These are phyloP conservation scores for Amblyopsis rosae DNA, from an alignment of 2,113 vertebrate species.

Conservation along the genomic window DNA sequence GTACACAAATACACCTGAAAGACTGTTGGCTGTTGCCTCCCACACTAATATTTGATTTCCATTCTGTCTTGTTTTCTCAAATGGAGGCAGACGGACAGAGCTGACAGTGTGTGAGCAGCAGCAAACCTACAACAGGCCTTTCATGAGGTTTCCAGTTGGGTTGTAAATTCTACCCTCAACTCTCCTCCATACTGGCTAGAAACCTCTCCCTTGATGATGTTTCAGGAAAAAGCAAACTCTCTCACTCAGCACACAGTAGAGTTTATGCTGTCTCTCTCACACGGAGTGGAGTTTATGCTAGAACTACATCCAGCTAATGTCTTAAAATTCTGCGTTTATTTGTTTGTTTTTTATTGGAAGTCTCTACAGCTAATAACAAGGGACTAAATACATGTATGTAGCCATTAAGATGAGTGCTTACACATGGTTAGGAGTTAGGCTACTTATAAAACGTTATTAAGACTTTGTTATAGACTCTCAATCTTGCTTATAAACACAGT, in stretches of 20 bases:
- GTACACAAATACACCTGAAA: slow-evolving; percentile 10
- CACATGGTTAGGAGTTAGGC: too few species aligned
- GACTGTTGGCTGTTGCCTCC: slow-evolving; percentile 32
- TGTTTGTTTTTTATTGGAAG: too few species aligned
- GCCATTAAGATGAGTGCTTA: too few species aligned
- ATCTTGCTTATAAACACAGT: too few species aligned
- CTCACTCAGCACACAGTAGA: not conserved
- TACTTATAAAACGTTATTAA: too few species aligned
- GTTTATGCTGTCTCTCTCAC: not conserved
- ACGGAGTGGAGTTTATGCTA: not conserved
- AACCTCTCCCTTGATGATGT: not conserved
- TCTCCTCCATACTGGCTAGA: slow-evolving; percentile 1
- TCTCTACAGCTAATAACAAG: too few species aligned
- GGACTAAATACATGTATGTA: too few species aligned
- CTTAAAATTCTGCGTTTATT: not conserved
- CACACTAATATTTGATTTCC: slow-evolving; percentile 40
- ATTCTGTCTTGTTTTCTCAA: slow-evolving; percentile 5
- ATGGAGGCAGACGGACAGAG: slow-evolving; percentile 23
- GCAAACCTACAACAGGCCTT: slow-evolving; percentile 32
- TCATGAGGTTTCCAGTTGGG: slow-evolving; percentile 40
- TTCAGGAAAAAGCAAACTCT: not conserved
- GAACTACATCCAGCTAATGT: not conserved
- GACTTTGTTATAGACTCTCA: too few species aligned
- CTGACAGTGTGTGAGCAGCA: slow-evolving; percentile 33
- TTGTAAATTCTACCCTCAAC: slow-evolving; percentile 32